These are phyloP conservation scores for Ernsta delagoae DNA, from an alignment of 2,888 invertebrate genomes.

Conservation along the genomic window DNA sequence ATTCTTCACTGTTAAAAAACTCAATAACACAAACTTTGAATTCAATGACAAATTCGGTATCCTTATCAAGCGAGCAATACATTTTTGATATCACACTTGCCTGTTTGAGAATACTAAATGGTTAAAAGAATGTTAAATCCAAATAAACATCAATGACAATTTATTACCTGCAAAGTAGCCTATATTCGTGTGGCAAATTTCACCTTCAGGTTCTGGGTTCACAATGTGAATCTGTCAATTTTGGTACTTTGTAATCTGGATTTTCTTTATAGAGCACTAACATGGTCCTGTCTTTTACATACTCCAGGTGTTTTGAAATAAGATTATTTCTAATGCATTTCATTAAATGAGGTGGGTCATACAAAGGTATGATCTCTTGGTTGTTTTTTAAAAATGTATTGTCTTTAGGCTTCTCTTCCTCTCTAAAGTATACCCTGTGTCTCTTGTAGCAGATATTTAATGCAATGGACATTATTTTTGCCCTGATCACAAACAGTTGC, in stretches of 20 bases:
- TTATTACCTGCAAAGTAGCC: too few relatives aligned
- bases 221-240: background rate
- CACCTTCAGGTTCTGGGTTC: background rate
- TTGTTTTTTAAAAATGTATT: conserved; percentile 42
- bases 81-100: too few relatives aligned
- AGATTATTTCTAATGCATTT: conserved; percentile 47
- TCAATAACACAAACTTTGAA: too few relatives aligned
- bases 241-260: conserved; percentile 2
- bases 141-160: too few relatives aligned
- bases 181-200: too few relatives aligned
- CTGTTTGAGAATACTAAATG: too few relatives aligned
- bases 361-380: conserved; percentile 37
- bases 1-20: too few relatives aligned
- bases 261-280: conserved; percentile 5
- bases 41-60: too few relatives aligned
- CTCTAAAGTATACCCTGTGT: conserved; percentile 37
- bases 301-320: conserved; percentile 40
- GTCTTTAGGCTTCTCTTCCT: conserved; percentile 31
- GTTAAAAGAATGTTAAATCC: too few relatives aligned
- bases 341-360: conserved; percentile 32
- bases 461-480: conserved; percentile 38
- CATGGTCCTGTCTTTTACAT: conserved; percentile 13
- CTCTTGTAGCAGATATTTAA: conserved; percentile 45
- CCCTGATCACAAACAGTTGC: conserved; percentile 13
- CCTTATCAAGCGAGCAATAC: too few relatives aligned